Conservation (phyloP, 2,797 vertebrate species). For the Acanthiza pusilla region DNA sequence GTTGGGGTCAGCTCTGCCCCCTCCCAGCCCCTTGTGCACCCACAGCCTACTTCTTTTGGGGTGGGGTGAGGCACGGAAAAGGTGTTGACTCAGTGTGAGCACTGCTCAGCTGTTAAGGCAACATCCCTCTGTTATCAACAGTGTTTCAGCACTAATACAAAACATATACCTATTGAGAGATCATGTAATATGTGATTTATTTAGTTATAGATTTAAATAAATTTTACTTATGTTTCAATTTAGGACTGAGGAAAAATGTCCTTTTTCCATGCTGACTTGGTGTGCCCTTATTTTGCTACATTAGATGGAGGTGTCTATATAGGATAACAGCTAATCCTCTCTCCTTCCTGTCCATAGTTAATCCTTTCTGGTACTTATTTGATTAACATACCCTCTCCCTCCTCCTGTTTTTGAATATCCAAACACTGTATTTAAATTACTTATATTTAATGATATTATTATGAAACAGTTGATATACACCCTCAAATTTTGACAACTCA, state of each 20-base stretch:
- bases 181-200: conserved; percentile 6
- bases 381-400: conserved; percentile 30
- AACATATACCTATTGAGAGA: neutral
- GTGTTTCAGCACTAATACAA: neutral
- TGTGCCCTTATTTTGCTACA: conserved; percentile 5
- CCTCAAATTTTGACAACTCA: neutral
- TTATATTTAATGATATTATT: conserved; percentile 26
- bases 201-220: conserved; percentile 17
- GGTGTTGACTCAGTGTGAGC: neutral
- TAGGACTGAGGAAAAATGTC: neutral
- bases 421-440: conserved; percentile 34
- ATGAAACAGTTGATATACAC: neutral
- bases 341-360: conserved; percentile 36
- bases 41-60: neutral
- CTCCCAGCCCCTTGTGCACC: neutral
- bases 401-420: conserved; percentile 45
- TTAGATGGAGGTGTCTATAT: conserved; percentile 33
- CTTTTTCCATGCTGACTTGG: neutral
- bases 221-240: conserved; percentile 45
- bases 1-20: neutral
- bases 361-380: conserved; percentile 58
- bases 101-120: neutral
- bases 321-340: conserved; percentile 65
- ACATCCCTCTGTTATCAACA: neutral
- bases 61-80: too few relatives aligned